Base-by-base conservation (phyloP, 1,140 invertebrate species). In the Drosophila chauvacae region DNA sequence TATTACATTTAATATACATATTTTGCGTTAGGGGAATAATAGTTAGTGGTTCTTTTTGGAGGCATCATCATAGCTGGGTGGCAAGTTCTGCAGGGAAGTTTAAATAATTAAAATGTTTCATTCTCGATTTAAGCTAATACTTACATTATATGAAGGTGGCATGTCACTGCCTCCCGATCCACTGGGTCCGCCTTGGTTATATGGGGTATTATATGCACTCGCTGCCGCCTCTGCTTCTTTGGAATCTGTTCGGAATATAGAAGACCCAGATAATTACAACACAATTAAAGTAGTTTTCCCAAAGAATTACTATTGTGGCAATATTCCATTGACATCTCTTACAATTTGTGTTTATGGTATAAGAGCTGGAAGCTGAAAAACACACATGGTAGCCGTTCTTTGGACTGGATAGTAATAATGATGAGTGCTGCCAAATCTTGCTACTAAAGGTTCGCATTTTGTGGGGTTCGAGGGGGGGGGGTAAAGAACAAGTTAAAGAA, bases 211-310 rank as follows among this genome's bases (percentile, higher is more conserved):
- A 87, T 97, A 98, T 60, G 96, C 97, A 93, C 95, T 97, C 91
- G 95, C 96, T 48, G 96, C 96, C 80, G 97, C 97, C 93, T 98
- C 97, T 23, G 95, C 95, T 80, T 97, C 97, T 94, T 98, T 97
- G 47, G 96, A 95, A 95, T 97, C 96, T 96, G 93, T 73, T 80
- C 44, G 16, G 47, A 73, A n/a, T 23, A 70, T 7, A 56, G 20
- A 37, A 28, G 61, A 16, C 9, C 0, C 3, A 16, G 28, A 10
- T 57, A 23, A 28, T 18, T 51, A 39, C 1, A 35, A 44, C 26
- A 3, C 11, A 39, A 10, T 11, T 45, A 6, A 37, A 16, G 28
- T 4, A 13, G 1, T 20, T 39, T 39, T 10, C 18, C 2, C 10
- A 11, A 2, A 0, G 3, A 33, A 26, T 16, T 11, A 26, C 13